Conservation (phyloP, 1,140 invertebrate species). For the Papilio glaucus region DNA sequence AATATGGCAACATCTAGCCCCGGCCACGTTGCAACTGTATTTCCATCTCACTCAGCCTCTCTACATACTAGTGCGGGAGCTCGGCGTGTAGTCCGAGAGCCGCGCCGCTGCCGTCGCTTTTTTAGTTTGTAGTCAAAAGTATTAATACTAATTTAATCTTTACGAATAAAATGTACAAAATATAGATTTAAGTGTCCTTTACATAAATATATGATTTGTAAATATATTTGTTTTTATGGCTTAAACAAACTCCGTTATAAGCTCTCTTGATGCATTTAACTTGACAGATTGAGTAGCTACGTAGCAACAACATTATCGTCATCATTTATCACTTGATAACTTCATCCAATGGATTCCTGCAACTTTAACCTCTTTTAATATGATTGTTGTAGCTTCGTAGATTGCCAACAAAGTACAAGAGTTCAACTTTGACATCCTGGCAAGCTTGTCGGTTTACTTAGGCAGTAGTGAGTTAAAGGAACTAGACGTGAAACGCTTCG, state of each 20-base stretch:
- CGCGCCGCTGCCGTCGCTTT: conserved; percentile 27
- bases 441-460: no score
- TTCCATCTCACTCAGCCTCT: conserved; percentile 20
- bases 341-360: no score
- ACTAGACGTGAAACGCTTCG: no score
- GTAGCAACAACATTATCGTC: no score
- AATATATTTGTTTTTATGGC: conserved; percentile 17
- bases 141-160: conserved; percentile 63
- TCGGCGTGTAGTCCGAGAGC: no score
- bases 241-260: not conserved
- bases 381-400: no score
- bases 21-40: not conserved
- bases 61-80: not conserved
- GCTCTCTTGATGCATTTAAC: not conserved
- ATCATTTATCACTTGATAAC: no score
- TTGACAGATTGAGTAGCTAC: no score
- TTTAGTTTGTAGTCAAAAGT: conserved; percentile 48
- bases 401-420: no score
- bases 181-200: conserved; percentile 63
- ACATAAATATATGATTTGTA: conserved; percentile 54
- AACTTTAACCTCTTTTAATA: no score
- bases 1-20: not conserved
- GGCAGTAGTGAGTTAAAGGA: no score
- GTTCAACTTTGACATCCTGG: no score
- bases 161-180: conserved; percentile 71